Conservation (phyloP, 2,113 vertebrate genomes). For the Saguinus midas region DNA sequence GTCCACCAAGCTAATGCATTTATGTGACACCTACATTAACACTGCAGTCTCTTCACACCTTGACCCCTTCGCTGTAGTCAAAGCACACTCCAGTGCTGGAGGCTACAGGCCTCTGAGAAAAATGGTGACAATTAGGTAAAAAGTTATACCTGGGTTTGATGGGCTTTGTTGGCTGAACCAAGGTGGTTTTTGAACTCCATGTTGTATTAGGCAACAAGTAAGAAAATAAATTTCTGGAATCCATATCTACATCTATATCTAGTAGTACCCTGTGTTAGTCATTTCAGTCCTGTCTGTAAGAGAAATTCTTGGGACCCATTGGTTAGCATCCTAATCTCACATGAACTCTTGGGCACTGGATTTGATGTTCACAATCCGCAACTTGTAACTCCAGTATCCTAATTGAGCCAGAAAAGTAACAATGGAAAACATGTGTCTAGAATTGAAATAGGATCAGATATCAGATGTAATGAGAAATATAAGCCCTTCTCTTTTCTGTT, state of each 20-base stretch:
- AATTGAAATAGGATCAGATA: slow-evolving; percentile 28
- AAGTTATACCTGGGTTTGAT: slow-evolving; percentile 39
- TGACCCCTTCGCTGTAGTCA: slow-evolving; percentile 59
- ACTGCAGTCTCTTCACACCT: background rate
- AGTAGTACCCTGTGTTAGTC: background rate
- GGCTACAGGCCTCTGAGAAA: background rate
- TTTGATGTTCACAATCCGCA: background rate
- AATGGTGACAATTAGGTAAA: slow-evolving; percentile 52
- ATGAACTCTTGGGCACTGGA: background rate
- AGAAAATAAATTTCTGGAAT: background rate
- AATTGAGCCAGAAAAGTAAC: slow-evolving; percentile 18
- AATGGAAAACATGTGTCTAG: slow-evolving; percentile 3
- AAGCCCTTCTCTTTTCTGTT: background rate
- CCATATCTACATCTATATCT: background rate
- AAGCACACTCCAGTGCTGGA: background rate
- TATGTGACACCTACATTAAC: slow-evolving; percentile 68
- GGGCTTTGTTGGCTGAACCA: slow-evolving; percentile 32
- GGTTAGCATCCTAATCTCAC: background rate
- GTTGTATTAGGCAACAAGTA: background rate
- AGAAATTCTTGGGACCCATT: background rate
- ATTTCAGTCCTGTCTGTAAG: background rate
- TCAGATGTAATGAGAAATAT: background rate
- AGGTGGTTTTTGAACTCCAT: background rate
- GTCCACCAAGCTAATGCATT: slow-evolving; percentile 72
- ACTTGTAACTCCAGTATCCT: slow-evolving; percentile 20